Evolutionary conservation across 2,113 vertebrate genomes (phyloP), one percentile per base, ranked within the genome.

Genomic region (Numida meleagris): DNA sequence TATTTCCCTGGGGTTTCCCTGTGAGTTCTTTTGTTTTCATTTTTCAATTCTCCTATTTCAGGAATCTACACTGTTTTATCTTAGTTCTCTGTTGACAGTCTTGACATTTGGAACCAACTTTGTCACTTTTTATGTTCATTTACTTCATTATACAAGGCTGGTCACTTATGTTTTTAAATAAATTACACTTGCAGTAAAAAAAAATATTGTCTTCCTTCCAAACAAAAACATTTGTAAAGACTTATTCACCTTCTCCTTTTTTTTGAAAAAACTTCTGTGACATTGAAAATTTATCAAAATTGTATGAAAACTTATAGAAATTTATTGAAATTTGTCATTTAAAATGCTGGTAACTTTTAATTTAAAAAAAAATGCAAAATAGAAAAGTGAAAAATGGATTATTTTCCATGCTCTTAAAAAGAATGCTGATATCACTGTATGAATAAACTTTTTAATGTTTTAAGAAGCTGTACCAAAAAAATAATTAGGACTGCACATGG

Each of bases 241-340:
- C 67, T 33, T 67, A 70, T 27, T 92, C 10, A 10, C 2, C 68
- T 92, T 76, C 12, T 27, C n/a, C n/a, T 3, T 67, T 76, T 72
- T 62, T 48, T 63, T 15, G n/a, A 80, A 94, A 66, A 94, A 74
- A 21, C 1, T 66, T 14, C 17, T 62, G 16, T 71, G 58, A 81
- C 29, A 70, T 18, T 94, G 63, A 91, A 94, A 81, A 78, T 61
- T 27, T 91, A 86, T 81, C 34, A 88, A 91, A 91, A 81, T 78
- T 5, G 15, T 95, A 88, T 89, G 91, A 94, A 95, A 96, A 86
- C 50, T n/a, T 45, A 40, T 33, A 88, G 62, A 87, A 94, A 82
- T 14, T 31, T 82, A 62, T 63, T 82, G 53, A 92, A 77, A 77
- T 59, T 59, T 42, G 2, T 58, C 15, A 48, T 14, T 70, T 85